Evolutionary conservation across 1,140 invertebrate genomes (phyloP).

Genomic region (Gryllus bimaculatus): DNA sequence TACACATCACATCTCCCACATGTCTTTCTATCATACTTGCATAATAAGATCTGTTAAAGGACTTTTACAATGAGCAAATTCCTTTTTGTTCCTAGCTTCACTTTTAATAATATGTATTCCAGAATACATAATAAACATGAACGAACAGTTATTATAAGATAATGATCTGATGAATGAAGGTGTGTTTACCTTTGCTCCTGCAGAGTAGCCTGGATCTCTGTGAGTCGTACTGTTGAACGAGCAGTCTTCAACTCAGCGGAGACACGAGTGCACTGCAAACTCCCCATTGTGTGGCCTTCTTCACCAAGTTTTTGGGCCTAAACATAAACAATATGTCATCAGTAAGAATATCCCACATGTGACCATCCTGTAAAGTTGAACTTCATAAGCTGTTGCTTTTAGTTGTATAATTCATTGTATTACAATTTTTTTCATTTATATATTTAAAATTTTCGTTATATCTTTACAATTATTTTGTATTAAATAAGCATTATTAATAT

Average conservation of each 20-base stretch:
- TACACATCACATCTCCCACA: too few species aligned
- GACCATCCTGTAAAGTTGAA: too few species aligned
- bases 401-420: neutral
- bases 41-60: too few species aligned
- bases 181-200: slow-evolving; percentile 82
- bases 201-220: slow-evolving; percentile 92
- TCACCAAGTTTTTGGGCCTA: slow-evolving; percentile 77
- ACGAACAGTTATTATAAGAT: too few species aligned
- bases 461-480: too few species aligned
- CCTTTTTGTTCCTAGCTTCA: too few species aligned
- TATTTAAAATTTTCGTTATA: too few species aligned
- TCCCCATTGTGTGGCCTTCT: slow-evolving; percentile 73
- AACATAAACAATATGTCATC: slow-evolving; percentile 21
- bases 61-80: too few species aligned
- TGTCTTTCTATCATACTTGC: too few species aligned
- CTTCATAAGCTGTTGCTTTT: neutral
- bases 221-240: slow-evolving; percentile 83
- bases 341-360: neutral
- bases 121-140: too few species aligned
- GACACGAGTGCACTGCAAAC: slow-evolving; percentile 83
- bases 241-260: slow-evolving; percentile 91
- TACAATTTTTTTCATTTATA: neutral
- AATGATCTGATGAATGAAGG: neutral
- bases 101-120: too few species aligned
- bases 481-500: too few species aligned